These are phyloP conservation scores for Dromococcyx pavoninus DNA, from an alignment of 2,797 vertebrate species.

Conservation along the genomic window DNA sequence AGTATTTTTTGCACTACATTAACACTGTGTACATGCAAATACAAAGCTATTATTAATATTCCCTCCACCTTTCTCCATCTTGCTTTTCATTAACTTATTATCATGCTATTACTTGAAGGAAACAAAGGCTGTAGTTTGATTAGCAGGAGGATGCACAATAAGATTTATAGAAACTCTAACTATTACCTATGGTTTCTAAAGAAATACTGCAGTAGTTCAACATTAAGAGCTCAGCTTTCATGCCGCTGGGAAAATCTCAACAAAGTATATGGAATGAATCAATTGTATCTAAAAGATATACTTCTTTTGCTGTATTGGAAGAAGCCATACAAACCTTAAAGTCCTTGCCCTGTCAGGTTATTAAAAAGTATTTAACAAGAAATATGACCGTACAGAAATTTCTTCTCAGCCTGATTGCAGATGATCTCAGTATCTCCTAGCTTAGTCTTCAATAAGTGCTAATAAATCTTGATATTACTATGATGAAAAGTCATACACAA, in stretches of 20 bases:
- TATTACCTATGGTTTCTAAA: neutral
- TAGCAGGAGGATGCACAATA: constrained; percentile 7
- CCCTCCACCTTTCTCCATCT: neutral
- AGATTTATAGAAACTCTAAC: neutral
- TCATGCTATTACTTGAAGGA: constrained; percentile 7
- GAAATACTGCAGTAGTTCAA: neutral
- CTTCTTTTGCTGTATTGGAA: neutral
- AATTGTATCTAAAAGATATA: neutral
- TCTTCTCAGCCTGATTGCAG: neutral
- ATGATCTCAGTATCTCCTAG: neutral
- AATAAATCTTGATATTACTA: neutral
- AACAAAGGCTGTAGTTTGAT: constrained; percentile 12
- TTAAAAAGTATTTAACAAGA: neutral
- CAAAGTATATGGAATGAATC: neutral
- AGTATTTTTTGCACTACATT: neutral
- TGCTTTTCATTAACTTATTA: constrained; percentile 40
- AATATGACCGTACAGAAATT: neutral
- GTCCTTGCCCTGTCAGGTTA: neutral
- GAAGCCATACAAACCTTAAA: neutral
- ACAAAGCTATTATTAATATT: neutral
- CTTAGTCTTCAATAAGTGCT: neutral
- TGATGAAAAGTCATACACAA: neutral
- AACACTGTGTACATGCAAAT: constrained; percentile 34
- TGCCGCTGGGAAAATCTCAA: neutral
- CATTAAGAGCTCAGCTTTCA: neutral